Evolutionary conservation across 2,797 vertebrate genomes (phyloP).

Genomic region (Lophotriccus pileatus): DNA sequence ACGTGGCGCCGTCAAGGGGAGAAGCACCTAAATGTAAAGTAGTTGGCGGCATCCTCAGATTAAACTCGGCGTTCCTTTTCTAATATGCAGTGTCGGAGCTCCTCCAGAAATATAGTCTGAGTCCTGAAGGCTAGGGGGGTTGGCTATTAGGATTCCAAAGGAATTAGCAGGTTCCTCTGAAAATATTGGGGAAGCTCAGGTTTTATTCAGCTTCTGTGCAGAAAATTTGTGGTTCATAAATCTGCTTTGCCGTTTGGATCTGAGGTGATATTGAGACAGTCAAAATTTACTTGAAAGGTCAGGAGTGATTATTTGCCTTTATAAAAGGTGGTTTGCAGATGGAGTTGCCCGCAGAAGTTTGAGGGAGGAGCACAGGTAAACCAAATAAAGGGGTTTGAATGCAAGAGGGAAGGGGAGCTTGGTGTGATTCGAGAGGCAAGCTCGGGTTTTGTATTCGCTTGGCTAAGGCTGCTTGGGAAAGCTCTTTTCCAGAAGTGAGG

Average conservation of each 20-base stretch:
- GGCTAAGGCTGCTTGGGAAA: not conserved
- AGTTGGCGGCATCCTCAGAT: not conserved
- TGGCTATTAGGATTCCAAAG: not conserved
- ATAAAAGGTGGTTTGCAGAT: not conserved
- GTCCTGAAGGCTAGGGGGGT: not conserved
- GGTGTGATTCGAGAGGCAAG: not conserved
- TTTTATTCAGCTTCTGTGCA: not conserved
- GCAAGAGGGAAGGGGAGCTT: not conserved
- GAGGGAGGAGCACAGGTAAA: not conserved
- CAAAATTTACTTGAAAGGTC: not conserved
- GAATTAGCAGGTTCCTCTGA: not conserved
- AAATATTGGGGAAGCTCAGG: not conserved
- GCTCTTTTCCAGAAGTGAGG: not conserved
- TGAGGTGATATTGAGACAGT: not conserved
- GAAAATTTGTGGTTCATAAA: not conserved
- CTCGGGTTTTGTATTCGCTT: fast-evolving
- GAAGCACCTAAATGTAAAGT: fast-evolving
- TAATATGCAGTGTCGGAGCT: not conserved
- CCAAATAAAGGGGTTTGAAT: too few relatives aligned
- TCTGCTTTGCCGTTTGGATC: not conserved
- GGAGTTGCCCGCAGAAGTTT: not conserved
- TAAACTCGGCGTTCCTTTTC: not conserved
- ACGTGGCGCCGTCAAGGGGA: not conserved
- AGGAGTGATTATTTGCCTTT: not conserved
- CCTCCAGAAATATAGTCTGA: not conserved